Percentiles rank a stretch among this genome's conserved stretches.
Conservation (phyloP, 2,113 vertebrate genomes). For the Sylvia atricapilla region DNA sequence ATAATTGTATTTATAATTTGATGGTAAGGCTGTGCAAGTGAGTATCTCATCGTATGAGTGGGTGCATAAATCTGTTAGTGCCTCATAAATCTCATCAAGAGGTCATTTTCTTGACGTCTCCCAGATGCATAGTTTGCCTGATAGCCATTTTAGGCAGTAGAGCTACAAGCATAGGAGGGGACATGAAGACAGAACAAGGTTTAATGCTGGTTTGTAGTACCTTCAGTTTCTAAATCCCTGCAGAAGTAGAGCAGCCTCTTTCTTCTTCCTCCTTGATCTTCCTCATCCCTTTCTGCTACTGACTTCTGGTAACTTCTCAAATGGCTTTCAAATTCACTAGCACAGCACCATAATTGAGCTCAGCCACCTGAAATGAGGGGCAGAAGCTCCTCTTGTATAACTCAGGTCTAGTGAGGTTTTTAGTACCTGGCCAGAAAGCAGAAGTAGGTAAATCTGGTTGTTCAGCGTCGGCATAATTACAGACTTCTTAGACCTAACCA, state of each 20-base stretch:
- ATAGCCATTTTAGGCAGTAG: neutral
- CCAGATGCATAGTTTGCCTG: neutral
- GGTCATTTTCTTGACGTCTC: neutral
- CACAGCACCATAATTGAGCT: neutral
- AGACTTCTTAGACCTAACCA: neutral
- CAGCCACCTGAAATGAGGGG: neutral
- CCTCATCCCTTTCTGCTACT: neutral
- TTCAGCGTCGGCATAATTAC: neutral
- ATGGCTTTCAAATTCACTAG: neutral
- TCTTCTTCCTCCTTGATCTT: conserved; percentile 14
- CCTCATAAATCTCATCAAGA: neutral
- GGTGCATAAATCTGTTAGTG: neutral
- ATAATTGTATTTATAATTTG: neutral
- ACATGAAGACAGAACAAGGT: neutral
- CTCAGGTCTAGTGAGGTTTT: neutral
- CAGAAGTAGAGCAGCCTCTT: neutral
- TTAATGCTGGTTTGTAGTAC: neutral
- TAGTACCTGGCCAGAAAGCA: neutral
- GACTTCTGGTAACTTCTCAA: neutral
- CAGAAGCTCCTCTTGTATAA: neutral
- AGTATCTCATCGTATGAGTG: neutral
- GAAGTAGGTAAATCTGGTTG: neutral
- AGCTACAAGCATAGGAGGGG: neutral
- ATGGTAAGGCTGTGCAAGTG: neutral
- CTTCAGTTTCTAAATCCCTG: neutral